These are phyloP conservation scores for Argyrosomus japonicus DNA, from an alignment of 2,113 vertebrate genomes.

Conservation along the genomic window DNA sequence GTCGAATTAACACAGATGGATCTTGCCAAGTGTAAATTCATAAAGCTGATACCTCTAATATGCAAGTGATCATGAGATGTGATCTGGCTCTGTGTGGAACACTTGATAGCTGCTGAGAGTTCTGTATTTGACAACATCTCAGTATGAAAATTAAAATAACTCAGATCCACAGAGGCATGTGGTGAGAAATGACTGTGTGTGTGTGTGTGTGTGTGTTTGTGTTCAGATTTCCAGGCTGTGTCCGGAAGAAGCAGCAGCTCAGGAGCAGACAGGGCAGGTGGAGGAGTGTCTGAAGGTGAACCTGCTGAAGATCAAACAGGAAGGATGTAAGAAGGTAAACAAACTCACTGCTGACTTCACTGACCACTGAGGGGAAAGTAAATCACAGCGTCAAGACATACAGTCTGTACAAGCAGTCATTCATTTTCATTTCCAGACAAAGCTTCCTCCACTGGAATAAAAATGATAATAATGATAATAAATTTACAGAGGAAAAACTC, in stretches of 20 bases:
- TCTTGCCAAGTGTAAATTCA: not conserved
- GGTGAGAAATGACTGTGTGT: not conserved
- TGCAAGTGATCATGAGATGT: not conserved
- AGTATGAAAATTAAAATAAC: no score
- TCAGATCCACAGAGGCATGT: not conserved
- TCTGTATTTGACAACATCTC: not conserved
- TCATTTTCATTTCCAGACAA: not conserved
- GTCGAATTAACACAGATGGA: not conserved
- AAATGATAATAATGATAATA: not conserved
- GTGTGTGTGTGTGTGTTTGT: conserved; percentile 16
- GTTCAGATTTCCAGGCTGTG: conserved; percentile 92
- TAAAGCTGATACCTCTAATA: not conserved
- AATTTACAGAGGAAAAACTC: not conserved
- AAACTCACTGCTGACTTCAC: not conserved
- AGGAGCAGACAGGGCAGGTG: conserved; percentile 98
- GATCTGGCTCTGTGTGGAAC: not conserved
- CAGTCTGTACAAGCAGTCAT: not conserved
- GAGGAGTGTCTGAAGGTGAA: conserved; percentile 98
- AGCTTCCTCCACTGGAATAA: not conserved
- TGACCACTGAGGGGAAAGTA: not conserved
- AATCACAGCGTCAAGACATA: not conserved
- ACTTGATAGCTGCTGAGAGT: not conserved
- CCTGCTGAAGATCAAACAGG: conserved; percentile 93
- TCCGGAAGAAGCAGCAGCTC: conserved; percentile 95
- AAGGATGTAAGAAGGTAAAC: conserved; percentile 94